Evolutionary conservation across 2,888 invertebrate genomes (phyloP).

Genomic region (Tipula helvola): DNA sequence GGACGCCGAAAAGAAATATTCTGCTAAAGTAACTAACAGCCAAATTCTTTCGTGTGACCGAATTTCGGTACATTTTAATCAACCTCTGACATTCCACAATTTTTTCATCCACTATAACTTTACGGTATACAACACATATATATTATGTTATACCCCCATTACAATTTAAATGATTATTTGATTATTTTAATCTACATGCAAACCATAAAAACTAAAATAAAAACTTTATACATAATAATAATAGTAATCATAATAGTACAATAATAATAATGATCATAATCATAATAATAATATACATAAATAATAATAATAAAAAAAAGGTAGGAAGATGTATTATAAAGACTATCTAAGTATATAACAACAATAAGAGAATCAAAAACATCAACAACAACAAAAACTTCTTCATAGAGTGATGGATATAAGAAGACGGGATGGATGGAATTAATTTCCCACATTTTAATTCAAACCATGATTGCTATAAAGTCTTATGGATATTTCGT

Average conservation of each 20-base stretch:
- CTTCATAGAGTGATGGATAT: background rate
- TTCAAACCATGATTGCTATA: background rate
- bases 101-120: no score
- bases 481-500: background rate
- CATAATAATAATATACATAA: background rate
- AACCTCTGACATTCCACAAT: no score
- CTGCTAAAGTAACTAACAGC: no score
- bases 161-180: background rate
- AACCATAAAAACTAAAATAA: background rate
- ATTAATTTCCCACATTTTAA: slow-evolving; percentile 4
- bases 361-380: background rate
- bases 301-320: background rate
- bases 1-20: no score
- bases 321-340: background rate
- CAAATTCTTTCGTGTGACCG: no score
- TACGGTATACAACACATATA: no score
- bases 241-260: background rate
- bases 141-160: background rate
- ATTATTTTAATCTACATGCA: background rate
- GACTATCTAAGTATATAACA: background rate
- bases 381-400: background rate
- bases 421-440: background rate
- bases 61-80: no score
- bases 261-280: background rate
- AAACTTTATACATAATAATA: background rate